Percentiles rank a stretch among this genome's conserved stretches.
phyloP scores from a whole-genome alignment of 2,113 vertebrate genomes.

The Scalopus aquaticus region DNA sequence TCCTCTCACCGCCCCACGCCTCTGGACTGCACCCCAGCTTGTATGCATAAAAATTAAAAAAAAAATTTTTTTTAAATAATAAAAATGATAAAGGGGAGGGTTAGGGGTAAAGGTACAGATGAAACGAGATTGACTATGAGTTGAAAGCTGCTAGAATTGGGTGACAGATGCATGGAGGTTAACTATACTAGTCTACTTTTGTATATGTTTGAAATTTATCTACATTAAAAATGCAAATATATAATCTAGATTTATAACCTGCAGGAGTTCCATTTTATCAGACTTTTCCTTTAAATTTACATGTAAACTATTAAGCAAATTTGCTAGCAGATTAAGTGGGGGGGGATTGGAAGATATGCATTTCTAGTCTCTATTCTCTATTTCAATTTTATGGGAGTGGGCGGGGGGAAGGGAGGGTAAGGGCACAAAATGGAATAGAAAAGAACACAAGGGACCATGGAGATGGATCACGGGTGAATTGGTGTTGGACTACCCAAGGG shows the following conservation, averaged over 20 bases:
- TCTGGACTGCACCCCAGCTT: no score
- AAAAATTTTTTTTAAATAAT: neutral
- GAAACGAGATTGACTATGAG: neutral
- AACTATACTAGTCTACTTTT: neutral
- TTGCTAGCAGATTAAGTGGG: neutral
- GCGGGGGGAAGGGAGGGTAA: neutral
- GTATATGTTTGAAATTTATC: neutral
- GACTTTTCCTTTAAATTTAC: conserved; percentile 19
- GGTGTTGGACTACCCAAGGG: no score
- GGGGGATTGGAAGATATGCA: neutral
- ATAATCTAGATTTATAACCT: neutral
- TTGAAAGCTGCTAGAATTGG: neutral
- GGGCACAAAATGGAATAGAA: no score
- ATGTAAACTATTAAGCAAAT: conserved; percentile 11
- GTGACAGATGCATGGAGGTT: neutral
- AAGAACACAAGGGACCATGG: no score
- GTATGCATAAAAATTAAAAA: no score
- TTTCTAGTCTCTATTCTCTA: neutral
- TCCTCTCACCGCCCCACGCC: no score
- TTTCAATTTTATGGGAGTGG: neutral
- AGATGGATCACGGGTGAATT: no score
- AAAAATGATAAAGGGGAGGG: conserved; percentile 27
- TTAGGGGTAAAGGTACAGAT: neutral
- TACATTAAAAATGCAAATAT: conserved; percentile 4
- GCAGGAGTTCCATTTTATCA: neutral